Percentiles rank a stretch among this genome's conserved stretches.
These are phyloP conservation scores for Toxostoma redivivum DNA, from an alignment of 2,113 vertebrate species.

Conservation along the genomic window DNA sequence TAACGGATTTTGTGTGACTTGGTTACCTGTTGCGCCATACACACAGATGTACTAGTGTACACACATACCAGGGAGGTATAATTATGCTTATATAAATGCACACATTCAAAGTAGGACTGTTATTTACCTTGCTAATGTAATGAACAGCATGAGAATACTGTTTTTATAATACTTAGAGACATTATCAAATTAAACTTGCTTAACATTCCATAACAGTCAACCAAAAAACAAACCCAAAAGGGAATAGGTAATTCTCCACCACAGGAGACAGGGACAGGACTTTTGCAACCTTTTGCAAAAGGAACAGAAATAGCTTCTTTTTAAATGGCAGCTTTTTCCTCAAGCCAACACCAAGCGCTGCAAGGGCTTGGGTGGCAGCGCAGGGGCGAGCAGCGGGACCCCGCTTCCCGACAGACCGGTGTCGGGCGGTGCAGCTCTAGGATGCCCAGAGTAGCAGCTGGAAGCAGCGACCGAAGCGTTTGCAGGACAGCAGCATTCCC, in stretches of 20 bases:
- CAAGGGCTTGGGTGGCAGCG: not conserved
- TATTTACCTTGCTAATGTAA: not conserved
- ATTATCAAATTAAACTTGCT: not conserved
- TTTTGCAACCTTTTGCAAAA: not conserved
- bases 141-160: not conserved
- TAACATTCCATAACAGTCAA: not conserved
- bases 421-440: accelerated
- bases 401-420: accelerated
- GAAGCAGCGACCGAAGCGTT: not conserved
- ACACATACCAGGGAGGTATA: accelerated
- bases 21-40: not conserved
- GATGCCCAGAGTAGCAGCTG: not conserved
- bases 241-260: not conserved
- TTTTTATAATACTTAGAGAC: not conserved
- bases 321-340: not conserved
- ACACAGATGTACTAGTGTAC: not conserved
- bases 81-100: not conserved
- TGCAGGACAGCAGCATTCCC: accelerated
- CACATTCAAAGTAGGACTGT: not conserved
- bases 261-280: no score
- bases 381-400: no score
- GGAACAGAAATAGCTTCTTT: not conserved
- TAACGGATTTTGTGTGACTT: not conserved
- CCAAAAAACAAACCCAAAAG: not conserved
- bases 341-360: not conserved